These are phyloP conservation scores for Pristionchus japonicus DNA, from an alignment of 2,888 invertebrate genomes.

Conservation along the genomic window DNA sequence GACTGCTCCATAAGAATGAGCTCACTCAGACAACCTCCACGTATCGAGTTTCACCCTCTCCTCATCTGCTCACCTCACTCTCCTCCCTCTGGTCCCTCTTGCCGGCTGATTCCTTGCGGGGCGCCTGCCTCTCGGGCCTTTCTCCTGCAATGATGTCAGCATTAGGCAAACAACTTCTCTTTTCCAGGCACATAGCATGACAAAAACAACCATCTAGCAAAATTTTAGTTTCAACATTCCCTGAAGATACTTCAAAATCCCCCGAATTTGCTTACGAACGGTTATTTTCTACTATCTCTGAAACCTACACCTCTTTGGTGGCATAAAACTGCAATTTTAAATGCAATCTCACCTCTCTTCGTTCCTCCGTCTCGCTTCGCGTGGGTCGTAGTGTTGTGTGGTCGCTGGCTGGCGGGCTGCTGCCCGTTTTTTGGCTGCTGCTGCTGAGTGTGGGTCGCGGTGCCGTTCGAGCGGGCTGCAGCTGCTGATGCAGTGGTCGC, in stretches of 20 bases:
- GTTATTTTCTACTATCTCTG: too few relatives aligned
- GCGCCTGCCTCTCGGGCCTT: constrained; percentile 54
- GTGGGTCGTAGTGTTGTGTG: constrained; percentile 60
- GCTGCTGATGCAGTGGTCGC: neutral
- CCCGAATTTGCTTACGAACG: too few relatives aligned
- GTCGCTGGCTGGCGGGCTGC: constrained; percentile 70
- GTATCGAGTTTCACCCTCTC: neutral
- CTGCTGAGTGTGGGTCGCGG: neutral
- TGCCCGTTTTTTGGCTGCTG: constrained; percentile 70
- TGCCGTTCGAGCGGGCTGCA: neutral
- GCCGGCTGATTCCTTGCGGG: constrained; percentile 73
- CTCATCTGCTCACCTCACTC: constrained; percentile 50
- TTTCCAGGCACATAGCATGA: too few relatives aligned
- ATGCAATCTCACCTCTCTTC: constrained; percentile 51
- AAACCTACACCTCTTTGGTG: too few relatives aligned
- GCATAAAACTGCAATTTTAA: too few relatives aligned
- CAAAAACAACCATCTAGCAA: too few relatives aligned
- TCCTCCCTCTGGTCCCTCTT: constrained; percentile 74
- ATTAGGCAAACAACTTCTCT: neutral
- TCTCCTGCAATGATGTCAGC: neutral
- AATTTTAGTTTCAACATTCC: too few relatives aligned
- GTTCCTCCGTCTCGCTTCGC: constrained; percentile 62
- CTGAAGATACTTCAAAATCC: too few relatives aligned
- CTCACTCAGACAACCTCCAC: neutral
- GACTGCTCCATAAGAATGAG: neutral